Evolutionary conservation across 2,888 invertebrate genomes (phyloP).

Genomic region (Melangyna quadrimaculata): DNA sequence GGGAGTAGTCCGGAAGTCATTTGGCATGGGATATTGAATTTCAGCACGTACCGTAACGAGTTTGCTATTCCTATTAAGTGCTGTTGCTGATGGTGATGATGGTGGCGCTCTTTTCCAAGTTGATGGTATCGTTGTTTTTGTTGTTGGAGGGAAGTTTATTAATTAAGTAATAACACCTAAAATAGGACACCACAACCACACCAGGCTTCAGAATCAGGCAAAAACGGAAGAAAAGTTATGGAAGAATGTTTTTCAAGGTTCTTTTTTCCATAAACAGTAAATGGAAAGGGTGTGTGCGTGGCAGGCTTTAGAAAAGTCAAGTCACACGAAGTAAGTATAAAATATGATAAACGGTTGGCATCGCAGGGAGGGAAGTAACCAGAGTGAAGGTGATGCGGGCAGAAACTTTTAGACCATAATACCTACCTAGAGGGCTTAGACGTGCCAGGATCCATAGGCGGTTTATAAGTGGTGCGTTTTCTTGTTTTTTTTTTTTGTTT

Average conservation of each 20-base stretch:
- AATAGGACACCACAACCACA: slow-evolving; percentile 50
- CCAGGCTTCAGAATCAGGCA: neutral
- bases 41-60: slow-evolving; percentile 70
- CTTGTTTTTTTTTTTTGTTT: neutral
- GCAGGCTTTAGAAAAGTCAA: slow-evolving; percentile 26
- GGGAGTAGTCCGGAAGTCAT: slow-evolving; percentile 69
- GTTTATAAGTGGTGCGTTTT: slow-evolving; percentile 8
- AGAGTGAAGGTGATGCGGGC: neutral
- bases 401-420: slow-evolving; percentile 7
- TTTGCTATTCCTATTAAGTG: slow-evolving; percentile 57
- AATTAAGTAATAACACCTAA: slow-evolving; percentile 72
- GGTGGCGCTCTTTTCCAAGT: neutral
- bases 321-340: slow-evolving; percentile 41
- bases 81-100: neutral
- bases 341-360: slow-evolving; percentile 40
- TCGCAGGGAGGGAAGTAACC: neutral
- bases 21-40: slow-evolving; percentile 71
- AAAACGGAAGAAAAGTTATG: slow-evolving; percentile 53
- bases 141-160: slow-evolving; percentile 65
- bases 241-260: slow-evolving; percentile 52
- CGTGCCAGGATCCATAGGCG: slow-evolving; percentile 42
- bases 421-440: slow-evolving; percentile 7
- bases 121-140: slow-evolving; percentile 8
- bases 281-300: slow-evolving; percentile 53
- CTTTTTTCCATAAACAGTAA: no score